These are phyloP conservation scores for Eolophus roseicapilla DNA, from an alignment of 2,113 vertebrate genomes.

Conservation along the genomic window DNA sequence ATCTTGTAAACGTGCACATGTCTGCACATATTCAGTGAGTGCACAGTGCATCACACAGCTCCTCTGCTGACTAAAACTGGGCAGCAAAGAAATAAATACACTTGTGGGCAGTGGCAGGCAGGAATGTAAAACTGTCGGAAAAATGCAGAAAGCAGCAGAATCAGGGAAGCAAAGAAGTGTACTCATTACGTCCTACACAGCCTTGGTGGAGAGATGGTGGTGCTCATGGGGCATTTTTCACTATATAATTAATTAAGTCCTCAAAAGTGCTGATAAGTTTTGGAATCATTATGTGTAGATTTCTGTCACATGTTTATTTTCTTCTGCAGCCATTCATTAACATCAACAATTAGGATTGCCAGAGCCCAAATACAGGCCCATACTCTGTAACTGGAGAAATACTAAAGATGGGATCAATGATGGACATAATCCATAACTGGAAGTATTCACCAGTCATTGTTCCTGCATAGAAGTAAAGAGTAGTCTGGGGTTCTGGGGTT, in stretches of 20 bases:
- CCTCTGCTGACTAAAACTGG: background rate
- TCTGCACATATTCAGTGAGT: background rate
- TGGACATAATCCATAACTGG: background rate
- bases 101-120: background rate
- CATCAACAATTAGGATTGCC: background rate
- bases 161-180: background rate
- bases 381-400: background rate
- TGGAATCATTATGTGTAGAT: background rate
- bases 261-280: background rate
- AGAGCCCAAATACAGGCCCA: background rate
- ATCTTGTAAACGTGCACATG: background rate
- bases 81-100: background rate
- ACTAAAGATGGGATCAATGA: background rate
- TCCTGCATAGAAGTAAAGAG: background rate
- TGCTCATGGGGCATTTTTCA: background rate
- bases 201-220: background rate
- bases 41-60: background rate
- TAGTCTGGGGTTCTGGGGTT: background rate
- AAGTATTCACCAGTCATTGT: background rate
- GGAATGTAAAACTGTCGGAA: background rate
- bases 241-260: background rate
- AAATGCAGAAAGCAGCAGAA: slow-evolving; percentile 21
- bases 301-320: background rate
- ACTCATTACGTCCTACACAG: background rate
- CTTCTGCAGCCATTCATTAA: background rate